Percentiles rank a stretch among this genome's conserved stretches.
Evolutionary conservation across 2,797 vertebrate genomes (phyloP).

Genomic region (Pseudomugil tenellus): DNA sequence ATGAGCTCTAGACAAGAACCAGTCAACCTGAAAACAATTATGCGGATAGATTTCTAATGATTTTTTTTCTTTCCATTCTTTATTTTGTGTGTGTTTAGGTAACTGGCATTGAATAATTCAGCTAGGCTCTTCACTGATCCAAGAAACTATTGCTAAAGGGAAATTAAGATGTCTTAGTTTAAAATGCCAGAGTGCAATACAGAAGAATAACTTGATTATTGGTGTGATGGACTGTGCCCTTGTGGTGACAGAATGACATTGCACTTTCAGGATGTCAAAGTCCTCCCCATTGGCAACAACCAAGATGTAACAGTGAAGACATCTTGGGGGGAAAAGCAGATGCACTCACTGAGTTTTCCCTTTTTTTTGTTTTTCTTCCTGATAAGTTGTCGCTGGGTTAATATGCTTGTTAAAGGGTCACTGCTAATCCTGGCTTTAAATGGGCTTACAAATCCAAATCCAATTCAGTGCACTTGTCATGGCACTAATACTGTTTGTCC

Average conservation of each 20-base stretch:
- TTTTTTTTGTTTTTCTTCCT: conserved; percentile 52
- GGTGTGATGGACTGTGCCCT: conserved; percentile 24
- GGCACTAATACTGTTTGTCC: conserved; percentile 62
- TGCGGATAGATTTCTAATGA: conserved; percentile 77
- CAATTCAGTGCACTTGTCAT: conserved; percentile 57
- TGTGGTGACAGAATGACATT: conserved; percentile 37
- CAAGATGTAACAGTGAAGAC: conserved; percentile 5
- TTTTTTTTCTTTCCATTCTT: conserved; percentile 45
- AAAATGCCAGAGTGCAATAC: conserved; percentile 53
- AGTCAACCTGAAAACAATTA: conserved; percentile 79
- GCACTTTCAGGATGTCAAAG: conserved; percentile 19
- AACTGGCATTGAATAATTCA: conserved; percentile 78
- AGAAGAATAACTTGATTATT: conserved; percentile 31
- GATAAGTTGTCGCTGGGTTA: conserved; percentile 63
- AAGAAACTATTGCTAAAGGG: conserved; percentile 46
- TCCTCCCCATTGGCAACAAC: background rate
- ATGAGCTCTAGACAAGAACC: conserved; percentile 77
- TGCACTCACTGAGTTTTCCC: conserved; percentile 42
- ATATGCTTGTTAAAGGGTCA: conserved; percentile 66
- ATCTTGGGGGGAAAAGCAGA: conserved; percentile 29
- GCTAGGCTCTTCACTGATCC: conserved; percentile 43
- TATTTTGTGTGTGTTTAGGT: conserved; percentile 62
- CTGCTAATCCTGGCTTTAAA: conserved; percentile 63
- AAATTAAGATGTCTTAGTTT: conserved; percentile 62
- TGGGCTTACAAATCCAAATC: conserved; percentile 66